A percentile compares a stretch with the other conserved stretches of the same genome.
phyloP scores from a whole-genome alignment of 2,888 invertebrate species.

The Drosophila neutralis region DNA sequence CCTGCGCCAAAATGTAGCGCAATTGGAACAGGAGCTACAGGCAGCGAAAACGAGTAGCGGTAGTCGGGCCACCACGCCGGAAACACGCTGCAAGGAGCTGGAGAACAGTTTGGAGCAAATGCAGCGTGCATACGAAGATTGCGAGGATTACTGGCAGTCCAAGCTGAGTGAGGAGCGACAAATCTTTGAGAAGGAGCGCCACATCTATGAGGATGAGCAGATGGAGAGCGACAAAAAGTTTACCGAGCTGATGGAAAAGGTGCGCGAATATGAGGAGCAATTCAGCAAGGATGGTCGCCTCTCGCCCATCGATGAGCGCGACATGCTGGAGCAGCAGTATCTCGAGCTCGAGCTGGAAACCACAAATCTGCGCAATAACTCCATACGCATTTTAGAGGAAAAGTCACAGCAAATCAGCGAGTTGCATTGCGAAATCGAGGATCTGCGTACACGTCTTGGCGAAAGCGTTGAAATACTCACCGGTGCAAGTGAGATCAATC shows the following conservation, averaged over 20 bases:
- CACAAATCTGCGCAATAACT: constrained; percentile 86
- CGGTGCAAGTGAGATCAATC: constrained; percentile 81
- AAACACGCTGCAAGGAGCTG: constrained; percentile 88
- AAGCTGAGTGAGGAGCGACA: constrained; percentile 92
- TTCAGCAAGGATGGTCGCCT: constrained; percentile 87
- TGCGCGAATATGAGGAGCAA: constrained; percentile 92
- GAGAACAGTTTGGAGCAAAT: constrained; percentile 91
- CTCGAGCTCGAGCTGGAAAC: constrained; percentile 90
- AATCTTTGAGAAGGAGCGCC: constrained; percentile 89
- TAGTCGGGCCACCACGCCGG: constrained; percentile 73
- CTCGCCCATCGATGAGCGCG: constrained; percentile 92
- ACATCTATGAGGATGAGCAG: constrained; percentile 89
- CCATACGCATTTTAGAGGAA: constrained; percentile 86
- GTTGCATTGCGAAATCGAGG: constrained; percentile 86
- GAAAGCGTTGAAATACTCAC: constrained; percentile 83
- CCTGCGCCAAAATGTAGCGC: constrained; percentile 77
- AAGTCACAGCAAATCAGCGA: constrained; percentile 87
- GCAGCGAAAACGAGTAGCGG: constrained; percentile 34
- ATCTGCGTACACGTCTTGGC: constrained; percentile 83
- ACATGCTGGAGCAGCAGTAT: constrained; percentile 89
- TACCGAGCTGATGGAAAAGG: constrained; percentile 89
- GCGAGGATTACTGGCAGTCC: constrained; percentile 94
- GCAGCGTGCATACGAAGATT: constrained; percentile 91
- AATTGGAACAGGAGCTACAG: constrained; percentile 79
- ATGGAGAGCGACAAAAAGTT: constrained; percentile 91